Conservation (phyloP, 2,888 invertebrate species). For the Linnaemya vulpina region DNA sequence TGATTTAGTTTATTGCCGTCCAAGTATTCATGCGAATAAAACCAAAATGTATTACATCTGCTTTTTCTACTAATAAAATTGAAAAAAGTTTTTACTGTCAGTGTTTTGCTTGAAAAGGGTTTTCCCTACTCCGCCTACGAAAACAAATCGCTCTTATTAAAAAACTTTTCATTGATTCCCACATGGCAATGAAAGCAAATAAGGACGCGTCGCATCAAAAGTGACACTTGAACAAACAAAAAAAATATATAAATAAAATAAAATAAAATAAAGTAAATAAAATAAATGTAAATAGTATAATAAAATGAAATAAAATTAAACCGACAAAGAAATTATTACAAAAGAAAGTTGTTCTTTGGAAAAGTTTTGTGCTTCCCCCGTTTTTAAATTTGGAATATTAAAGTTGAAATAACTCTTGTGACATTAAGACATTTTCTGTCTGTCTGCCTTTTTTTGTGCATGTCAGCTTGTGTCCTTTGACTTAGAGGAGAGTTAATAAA, state of each 20-base stretch:
- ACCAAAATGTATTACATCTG: constrained; percentile 22
- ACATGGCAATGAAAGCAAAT: neutral
- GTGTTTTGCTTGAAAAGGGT: neutral
- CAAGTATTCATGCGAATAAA: constrained; percentile 53
- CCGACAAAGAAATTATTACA: neutral
- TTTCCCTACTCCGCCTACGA: constrained; percentile 21
- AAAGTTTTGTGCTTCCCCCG: constrained; percentile 22
- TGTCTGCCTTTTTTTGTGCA: neutral
- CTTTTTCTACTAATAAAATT: neutral
- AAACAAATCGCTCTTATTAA: constrained; percentile 17
- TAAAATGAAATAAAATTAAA: constrained; percentile 4
- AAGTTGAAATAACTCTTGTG: neutral
- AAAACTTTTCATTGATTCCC: constrained; percentile 40
- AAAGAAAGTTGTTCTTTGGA: neutral
- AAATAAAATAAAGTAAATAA: too few relatives aligned
- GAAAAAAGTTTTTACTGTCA: constrained; percentile 1
- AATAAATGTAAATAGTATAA: too few relatives aligned
- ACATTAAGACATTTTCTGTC: neutral
- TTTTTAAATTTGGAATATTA: neutral
- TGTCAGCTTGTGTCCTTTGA: neutral
- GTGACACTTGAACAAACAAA: constrained; percentile 3
- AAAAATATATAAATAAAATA: too few relatives aligned
- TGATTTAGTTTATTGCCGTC: constrained; percentile 36
- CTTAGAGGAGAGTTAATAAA: neutral
- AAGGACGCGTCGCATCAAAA: neutral